Evolutionary conservation across 53 echinoderm and acorn worm genomes (phyloP).

Genomic region (Arbacia lixula): DNA sequence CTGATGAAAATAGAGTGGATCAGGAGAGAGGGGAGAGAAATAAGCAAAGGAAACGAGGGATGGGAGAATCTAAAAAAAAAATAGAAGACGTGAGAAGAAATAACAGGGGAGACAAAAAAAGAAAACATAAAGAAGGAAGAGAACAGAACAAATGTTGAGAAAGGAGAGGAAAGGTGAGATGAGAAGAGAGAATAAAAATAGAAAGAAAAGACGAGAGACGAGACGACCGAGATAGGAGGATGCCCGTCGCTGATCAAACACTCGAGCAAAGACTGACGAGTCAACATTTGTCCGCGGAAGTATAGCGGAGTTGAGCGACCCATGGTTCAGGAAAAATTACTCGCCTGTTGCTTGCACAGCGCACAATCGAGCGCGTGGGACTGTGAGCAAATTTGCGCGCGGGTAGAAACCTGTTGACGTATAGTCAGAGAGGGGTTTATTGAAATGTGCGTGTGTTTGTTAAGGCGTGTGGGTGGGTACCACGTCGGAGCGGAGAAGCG

Average conservation of each 20-base stretch:
- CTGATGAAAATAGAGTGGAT: too few species aligned
- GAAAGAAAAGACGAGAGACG: too few species aligned
- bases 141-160: too few species aligned
- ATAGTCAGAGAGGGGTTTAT: constrained; percentile 10
- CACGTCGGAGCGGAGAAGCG: too few species aligned
- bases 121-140: too few species aligned
- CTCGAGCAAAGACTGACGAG: constrained; percentile 12
- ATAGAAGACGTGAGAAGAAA: too few species aligned
- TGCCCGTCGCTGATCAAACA: constrained; percentile 26
- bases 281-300: constrained; percentile 37
- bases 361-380: constrained; percentile 24
- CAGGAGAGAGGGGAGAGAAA: too few species aligned
- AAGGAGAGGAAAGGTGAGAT: too few species aligned
- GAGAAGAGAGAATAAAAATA: too few species aligned
- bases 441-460: constrained; percentile 39
- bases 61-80: too few species aligned
- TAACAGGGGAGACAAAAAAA: background rate
- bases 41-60: too few species aligned
- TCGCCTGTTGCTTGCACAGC: background rate
- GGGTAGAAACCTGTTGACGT: constrained; percentile 34
- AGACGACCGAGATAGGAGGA: background rate
- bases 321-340: background rate
- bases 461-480: too few species aligned
- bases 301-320: constrained; percentile 26
- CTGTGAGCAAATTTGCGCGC: constrained; percentile 11